A percentile compares a stretch with the other conserved stretches of the same genome.
phyloP scores from a whole-genome alignment of 2,113 vertebrate species.

The Cacatua alba region DNA sequence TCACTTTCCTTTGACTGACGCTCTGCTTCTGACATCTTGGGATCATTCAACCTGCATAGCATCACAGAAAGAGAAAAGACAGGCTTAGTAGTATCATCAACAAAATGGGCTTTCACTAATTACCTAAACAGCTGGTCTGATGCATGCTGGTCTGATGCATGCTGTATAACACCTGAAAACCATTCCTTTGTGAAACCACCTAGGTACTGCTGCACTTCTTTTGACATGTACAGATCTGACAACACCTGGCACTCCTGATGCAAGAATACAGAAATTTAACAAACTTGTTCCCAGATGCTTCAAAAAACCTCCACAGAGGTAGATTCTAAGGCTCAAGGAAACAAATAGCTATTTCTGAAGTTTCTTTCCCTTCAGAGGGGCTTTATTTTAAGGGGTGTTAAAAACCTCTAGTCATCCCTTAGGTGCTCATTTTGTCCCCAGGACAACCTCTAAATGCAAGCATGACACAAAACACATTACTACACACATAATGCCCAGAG shows the following conservation, averaged over 20 bases:
- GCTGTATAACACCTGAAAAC: slow-evolving; percentile 15
- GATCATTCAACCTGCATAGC: too few species aligned
- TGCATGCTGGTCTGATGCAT: not conserved
- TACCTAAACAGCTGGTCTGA: too few species aligned
- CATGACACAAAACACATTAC: slow-evolving; percentile 7
- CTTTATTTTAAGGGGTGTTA: not conserved
- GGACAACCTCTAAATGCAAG: slow-evolving; percentile 19
- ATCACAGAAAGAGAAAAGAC: too few species aligned
- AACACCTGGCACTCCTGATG: not conserved
- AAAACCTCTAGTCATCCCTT: not conserved
- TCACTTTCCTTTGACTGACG: too few species aligned
- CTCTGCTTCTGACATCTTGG: too few species aligned
- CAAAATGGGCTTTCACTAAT: too few species aligned
- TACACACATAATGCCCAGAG: not conserved
- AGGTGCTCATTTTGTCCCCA: slow-evolving; percentile 17
- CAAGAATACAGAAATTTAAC: slow-evolving; percentile 17
- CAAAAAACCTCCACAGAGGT: not conserved
- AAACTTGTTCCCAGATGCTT: slow-evolving; percentile 21
- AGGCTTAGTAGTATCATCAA: too few species aligned
- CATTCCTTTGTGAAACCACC: not conserved
- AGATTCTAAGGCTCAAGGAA: not conserved
- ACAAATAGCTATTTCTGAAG: not conserved
- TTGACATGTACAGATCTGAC: not conserved
- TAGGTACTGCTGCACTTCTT: slow-evolving; percentile 24
- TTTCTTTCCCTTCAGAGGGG: not conserved